Evolutionary conservation across 2,888 invertebrate genomes (phyloP), one percentile per base, ranked within the genome.

Genomic region (Byasa hedistus): DNA sequence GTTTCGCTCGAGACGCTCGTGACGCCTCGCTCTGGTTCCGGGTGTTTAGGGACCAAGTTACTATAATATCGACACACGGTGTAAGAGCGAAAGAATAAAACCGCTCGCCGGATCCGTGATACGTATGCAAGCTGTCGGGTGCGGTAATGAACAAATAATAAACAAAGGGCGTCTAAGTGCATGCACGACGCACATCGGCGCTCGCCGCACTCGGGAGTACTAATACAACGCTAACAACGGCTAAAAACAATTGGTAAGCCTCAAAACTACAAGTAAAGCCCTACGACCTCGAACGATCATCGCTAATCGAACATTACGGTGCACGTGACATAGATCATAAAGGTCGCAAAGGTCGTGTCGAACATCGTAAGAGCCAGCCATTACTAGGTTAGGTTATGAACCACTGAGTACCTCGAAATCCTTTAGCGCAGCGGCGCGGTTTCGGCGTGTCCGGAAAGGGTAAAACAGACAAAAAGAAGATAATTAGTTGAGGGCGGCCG

Each of bases 401-500:
- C 88, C 91, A 89, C 91, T 91, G 84, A 85, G 89, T 96, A 96
- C 96, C 96, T 96, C 96, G 94, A 96, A 96, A 94, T 96, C 96
- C 96, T 95, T 94, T 86, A 92, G 93, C 93, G 93, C 93, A 93
- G 91, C 93, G 92, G 92, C 92, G 92, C 89, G 92, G 89, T 94
- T 93, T 93, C 93, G 91, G 93, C 94, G 93, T 93, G 93, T 93
- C 93, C 93, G 93, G 94, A 92, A 91, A 93, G 94, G 93, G 94
- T 93, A 94, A 93, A 94, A 93, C 93, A 94, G 93, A 94, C 92
- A 93, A 92, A 92, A 93, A 94, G 82, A 93, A 91, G 91, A 92
- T 84, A 94, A 66, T 94, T 94, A 94, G 93, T 94, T 88, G 89
- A 82, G 84, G 84, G 85, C 86, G 86, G 87, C 83, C 87, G 89